A percentile compares a stretch with the other conserved stretches of the same genome.
These are phyloP conservation scores for Lasioglossum lativentre DNA, from an alignment of 2,888 invertebrate genomes.

Conservation along the genomic window DNA sequence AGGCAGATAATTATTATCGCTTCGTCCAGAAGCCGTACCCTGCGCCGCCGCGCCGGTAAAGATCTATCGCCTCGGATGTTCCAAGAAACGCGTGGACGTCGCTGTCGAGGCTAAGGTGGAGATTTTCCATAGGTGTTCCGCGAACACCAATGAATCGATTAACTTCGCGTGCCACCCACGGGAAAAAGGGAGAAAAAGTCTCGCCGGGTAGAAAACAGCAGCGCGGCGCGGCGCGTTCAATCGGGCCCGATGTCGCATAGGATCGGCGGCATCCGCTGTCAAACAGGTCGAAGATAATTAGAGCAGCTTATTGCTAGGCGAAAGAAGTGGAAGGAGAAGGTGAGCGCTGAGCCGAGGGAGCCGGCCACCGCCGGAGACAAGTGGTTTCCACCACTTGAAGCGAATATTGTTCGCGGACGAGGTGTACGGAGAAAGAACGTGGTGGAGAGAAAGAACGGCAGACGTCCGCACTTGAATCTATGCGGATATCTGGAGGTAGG, in stretches of 20 bases:
- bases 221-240: conserved; percentile 44
- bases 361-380: conserved; percentile 52
- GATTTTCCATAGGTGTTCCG: conserved; percentile 6
- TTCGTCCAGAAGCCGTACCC: neutral
- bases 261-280: conserved; percentile 59
- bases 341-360: conserved; percentile 39
- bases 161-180: conserved; percentile 13
- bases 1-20: neutral
- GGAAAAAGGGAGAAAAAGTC: neutral
- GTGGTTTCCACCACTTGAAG: conserved; percentile 54
- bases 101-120: neutral
- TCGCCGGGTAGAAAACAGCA: conserved; percentile 10
- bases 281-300: conserved; percentile 68
- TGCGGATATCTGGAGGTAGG: conserved; percentile 66
- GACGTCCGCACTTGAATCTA: conserved; percentile 71
- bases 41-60: neutral
- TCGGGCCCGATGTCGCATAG: conserved; percentile 55
- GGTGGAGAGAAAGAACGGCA: conserved; percentile 65
- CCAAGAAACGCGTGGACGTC: neutral
- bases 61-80: neutral
- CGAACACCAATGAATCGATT: conserved; percentile 4
- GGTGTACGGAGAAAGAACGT: conserved; percentile 62
- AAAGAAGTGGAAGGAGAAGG: conserved; percentile 56
- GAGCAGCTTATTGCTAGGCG: conserved; percentile 62
- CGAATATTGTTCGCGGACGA: conserved; percentile 70